These are phyloP conservation scores for Siniperca knerii DNA, from an alignment of 2,113 vertebrate genomes.

Conservation along the genomic window DNA sequence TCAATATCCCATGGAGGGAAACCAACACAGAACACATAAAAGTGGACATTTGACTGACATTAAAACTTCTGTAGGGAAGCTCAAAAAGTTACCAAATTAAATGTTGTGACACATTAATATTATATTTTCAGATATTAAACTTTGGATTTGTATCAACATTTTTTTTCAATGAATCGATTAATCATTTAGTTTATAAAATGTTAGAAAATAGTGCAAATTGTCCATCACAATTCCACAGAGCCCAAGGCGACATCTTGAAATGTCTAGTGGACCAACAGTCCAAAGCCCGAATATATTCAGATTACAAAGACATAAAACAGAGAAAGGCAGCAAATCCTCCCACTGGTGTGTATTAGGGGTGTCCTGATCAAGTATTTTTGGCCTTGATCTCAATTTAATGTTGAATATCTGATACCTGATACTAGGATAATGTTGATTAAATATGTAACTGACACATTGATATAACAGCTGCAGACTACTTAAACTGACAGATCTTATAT, in stretches of 20 bases:
- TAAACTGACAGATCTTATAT: background rate
- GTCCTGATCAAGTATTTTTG: background rate
- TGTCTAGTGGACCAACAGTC: background rate
- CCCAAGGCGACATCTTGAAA: background rate
- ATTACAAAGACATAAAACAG: background rate
- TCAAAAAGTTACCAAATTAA: background rate
- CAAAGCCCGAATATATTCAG: background rate
- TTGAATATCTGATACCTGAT: background rate
- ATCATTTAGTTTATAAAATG: background rate
- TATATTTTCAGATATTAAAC: background rate
- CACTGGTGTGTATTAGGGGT: background rate
- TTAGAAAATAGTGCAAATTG: no score
- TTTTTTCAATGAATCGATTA: background rate
- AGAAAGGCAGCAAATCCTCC: background rate
- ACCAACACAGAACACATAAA: background rate
- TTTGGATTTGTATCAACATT: background rate
- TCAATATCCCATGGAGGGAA: background rate
- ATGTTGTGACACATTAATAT: background rate
- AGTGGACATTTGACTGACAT: background rate
- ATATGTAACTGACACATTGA: background rate
- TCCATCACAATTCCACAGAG: background rate
- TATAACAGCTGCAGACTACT: background rate
- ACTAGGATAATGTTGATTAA: background rate
- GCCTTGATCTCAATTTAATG: no score
- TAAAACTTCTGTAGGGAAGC: background rate